Base-by-base conservation (phyloP, 2,888 invertebrate species). In the Merodon equestris region DNA sequence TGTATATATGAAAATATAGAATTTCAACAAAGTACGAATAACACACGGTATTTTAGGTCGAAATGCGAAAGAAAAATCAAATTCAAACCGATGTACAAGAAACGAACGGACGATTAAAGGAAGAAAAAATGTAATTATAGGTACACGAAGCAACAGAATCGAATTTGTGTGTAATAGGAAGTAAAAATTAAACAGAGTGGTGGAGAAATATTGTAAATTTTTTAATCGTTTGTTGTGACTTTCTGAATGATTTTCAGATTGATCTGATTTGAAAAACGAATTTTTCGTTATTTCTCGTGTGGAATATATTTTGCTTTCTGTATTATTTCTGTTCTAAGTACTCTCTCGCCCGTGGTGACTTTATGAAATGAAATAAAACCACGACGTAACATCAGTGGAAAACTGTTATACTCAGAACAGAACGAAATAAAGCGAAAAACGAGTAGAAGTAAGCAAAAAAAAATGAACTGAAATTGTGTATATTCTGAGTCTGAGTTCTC, bases 311-410 rank as follows among this genome's bases (percentile, higher is more conserved):
- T 77, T 72, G 56, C 66, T 68, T 71, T 74, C 71, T 71, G 60
- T 74, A 67, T 70, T 79, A 79, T 73, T 79, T 82, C 72, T 68
- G 77, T 71, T 74, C 71, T 82, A 82, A 81, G 81, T 82, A 81
- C 74, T 77, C 82, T 82, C 82, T 82, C 82, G 77, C 61, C 72
- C 81, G 79, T 82, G 81, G 67, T 74, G 77, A 82, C 71, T 82
- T 79, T 81, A 67, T 81, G 81, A 81, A 76, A 74, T 74, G 73
- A 82, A 76, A 81, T 74, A 81, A 82, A 77, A 82, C 67, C 79
- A 71, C 81, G 81, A 82, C 76, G 76, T 81, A 82, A 82, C 73
- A 79, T 76, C 54, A 48, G 63, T 79, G 38, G 79, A 74, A 74
- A 74, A 79, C 79, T 79, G 79, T 79, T 79, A 79, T 79, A 79